Conservation (phyloP, 2,113 vertebrate species). For the Motacilla tschutschensis region DNA sequence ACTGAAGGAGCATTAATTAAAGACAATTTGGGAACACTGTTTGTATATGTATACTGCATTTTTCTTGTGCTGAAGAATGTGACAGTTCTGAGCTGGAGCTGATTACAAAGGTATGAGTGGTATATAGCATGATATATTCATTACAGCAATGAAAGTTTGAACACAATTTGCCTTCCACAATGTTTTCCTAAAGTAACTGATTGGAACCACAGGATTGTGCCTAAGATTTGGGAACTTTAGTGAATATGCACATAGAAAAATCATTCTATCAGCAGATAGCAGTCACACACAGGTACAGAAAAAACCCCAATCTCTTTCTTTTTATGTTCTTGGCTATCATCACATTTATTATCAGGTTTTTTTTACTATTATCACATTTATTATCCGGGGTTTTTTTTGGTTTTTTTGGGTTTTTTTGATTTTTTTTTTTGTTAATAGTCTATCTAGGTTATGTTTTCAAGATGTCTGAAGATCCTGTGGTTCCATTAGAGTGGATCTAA, state of each 20-base stretch:
- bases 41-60: background rate
- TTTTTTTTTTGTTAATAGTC: background rate
- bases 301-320: background rate
- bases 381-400: background rate
- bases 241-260: background rate
- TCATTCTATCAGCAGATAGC: background rate
- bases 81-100: background rate
- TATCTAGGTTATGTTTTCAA: background rate
- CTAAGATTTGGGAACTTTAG: background rate
- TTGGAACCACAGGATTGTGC: background rate
- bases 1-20: background rate
- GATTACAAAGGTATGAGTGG: background rate
- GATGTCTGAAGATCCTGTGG: background rate
- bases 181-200: background rate
- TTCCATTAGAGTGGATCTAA: background rate
- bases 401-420: background rate
- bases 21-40: background rate
- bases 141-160: background rate
- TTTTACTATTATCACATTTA: background rate
- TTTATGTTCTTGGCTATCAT: background rate
- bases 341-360: background rate
- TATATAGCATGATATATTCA: background rate
- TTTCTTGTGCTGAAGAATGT: background rate
- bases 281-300: accelerated
- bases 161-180: background rate